Evolutionary conservation across 2,888 invertebrate species (phyloP).

Genomic region (Abrostola triplasia): DNA sequence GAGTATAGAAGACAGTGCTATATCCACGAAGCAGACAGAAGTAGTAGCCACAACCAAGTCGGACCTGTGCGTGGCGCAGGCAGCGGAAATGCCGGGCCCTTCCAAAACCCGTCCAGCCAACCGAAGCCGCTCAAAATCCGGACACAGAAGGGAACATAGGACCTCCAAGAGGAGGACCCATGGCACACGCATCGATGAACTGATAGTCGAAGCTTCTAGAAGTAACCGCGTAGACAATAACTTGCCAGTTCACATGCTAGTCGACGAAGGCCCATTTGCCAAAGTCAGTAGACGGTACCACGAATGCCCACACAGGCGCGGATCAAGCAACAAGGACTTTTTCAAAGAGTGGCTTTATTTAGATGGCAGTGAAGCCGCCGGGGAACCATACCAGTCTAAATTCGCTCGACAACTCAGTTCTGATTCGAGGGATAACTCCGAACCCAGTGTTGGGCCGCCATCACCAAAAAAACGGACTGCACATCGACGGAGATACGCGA

Average conservation of each 20-base stretch:
- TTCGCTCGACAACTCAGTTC: conserved; percentile 86
- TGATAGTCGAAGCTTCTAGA: conserved; percentile 76
- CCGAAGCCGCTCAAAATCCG: conserved; percentile 73
- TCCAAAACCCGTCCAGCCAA: conserved; percentile 73
- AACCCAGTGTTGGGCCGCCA: conserved; percentile 83
- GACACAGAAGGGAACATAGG: conserved; percentile 75
- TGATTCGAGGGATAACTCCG: conserved; percentile 87
- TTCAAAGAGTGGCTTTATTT: conserved; percentile 85
- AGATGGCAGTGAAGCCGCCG: conserved; percentile 78
- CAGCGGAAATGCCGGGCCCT: conserved; percentile 70
- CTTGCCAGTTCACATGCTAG: conserved; percentile 76
- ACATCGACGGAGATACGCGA: conserved; percentile 79
- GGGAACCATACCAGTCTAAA: conserved; percentile 85
- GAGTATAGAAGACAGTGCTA: conserved; percentile 91
- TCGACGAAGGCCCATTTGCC: conserved; percentile 83
- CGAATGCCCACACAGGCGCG: conserved; percentile 78
- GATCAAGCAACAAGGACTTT: conserved; percentile 78
- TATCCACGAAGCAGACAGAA: conserved; percentile 80
- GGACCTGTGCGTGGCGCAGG: conserved; percentile 77
- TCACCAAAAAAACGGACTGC: conserved; percentile 81
- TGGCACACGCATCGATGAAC: conserved; percentile 76
- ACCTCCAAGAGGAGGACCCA: conserved; percentile 74
- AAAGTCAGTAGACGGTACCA: conserved; percentile 82
- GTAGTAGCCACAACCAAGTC: conserved; percentile 75
- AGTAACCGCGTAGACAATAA: conserved; percentile 71